phyloP scores from a whole-genome alignment of 2,797 vertebrate genomes.

The Dicrostonyx torquatus region DNA sequence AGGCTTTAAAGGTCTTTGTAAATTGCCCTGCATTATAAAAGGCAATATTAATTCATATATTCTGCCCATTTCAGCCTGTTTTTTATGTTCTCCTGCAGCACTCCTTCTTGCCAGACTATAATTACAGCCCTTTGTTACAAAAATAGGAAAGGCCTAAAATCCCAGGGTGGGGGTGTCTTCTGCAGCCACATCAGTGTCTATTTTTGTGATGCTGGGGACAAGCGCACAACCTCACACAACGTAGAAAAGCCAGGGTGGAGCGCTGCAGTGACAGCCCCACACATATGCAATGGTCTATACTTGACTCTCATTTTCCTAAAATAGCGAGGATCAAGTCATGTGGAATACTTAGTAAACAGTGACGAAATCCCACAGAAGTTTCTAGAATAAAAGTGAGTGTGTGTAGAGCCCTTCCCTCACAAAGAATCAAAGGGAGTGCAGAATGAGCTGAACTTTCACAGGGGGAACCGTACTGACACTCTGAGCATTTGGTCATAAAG shows the following conservation, averaged over 20 bases:
- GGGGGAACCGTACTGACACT: rapidly evolving
- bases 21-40: not conserved
- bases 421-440: rapidly evolving
- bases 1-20: conserved; percentile 14
- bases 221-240: not conserved
- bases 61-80: not conserved
- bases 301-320: not conserved
- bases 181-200: not conserved
- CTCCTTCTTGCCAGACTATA: conserved; percentile 41
- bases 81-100: not conserved
- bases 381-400: not conserved
- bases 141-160: conserved; percentile 55
- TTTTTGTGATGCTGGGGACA: not conserved
- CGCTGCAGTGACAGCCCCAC: not conserved
- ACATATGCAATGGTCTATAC: not conserved
- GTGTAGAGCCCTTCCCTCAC: not conserved
- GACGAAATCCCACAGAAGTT: not conserved
- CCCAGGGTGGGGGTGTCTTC: not conserved
- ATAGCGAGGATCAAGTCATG: not conserved
- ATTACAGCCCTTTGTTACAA: conserved; percentile 57
- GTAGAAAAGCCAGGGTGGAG: not conserved
- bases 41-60: not conserved
- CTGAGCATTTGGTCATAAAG: not conserved
- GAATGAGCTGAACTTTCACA: rapidly evolving
- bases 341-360: not conserved